Conservation (phyloP, 2,888 invertebrate species). For the Saturnia pavonia region DNA sequence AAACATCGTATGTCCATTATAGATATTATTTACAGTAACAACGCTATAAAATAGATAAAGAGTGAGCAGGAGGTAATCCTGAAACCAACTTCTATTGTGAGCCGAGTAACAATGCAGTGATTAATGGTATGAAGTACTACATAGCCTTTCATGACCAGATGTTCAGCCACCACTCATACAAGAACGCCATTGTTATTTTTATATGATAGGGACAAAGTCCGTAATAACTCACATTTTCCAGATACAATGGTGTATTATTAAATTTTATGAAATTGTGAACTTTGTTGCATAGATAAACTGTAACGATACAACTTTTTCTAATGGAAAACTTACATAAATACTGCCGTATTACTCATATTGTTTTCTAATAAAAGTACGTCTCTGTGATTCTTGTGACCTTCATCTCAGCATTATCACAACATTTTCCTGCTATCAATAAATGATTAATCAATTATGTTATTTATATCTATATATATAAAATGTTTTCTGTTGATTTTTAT, state of each 20-base stretch:
- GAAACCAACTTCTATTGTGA: slow-evolving; percentile 40
- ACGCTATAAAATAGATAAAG: slow-evolving; percentile 37
- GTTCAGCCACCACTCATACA: slow-evolving; percentile 24
- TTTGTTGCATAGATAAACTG: not conserved
- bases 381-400: too few relatives aligned
- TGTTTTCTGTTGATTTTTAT: too few relatives aligned
- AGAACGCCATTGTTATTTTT: slow-evolving; percentile 31
- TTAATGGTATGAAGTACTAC: slow-evolving; percentile 42
- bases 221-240: slow-evolving; percentile 14
- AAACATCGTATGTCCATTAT: not conserved
- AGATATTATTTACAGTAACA: slow-evolving; percentile 16
- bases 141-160: slow-evolving; percentile 33
- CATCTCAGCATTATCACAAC: too few relatives aligned
- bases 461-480: too few relatives aligned
- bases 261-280: slow-evolving; percentile 3
- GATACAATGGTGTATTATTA: slow-evolving; percentile 5
- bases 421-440: too few relatives aligned
- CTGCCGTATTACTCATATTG: not conserved
- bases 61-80: slow-evolving; percentile 37
- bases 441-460: too few relatives aligned
- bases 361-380: too few relatives aligned
- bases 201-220: slow-evolving; percentile 20
- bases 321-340: not conserved
- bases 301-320: not conserved
- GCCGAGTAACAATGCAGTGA: slow-evolving; percentile 47